Evolutionary conservation across 1,140 invertebrate genomes (phyloP), one percentile per base, ranked within the genome.

Genomic region (Hydropsyche tenuis): DNA sequence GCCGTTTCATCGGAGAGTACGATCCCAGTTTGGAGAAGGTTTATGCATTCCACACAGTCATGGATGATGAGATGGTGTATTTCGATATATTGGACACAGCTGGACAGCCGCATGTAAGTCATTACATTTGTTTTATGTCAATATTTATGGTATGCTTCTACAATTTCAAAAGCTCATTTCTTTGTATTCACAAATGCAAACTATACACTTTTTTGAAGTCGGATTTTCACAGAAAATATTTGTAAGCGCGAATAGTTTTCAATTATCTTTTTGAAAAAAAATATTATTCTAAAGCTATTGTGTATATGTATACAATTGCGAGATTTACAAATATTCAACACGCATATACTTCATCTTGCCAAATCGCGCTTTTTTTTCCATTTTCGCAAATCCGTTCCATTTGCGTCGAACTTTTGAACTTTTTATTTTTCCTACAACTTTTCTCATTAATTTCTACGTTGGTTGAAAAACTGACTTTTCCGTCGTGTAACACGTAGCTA

Each of bases 1-100:
- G 88, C 27, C 86, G 92, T n/a, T 94, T 91, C 80, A 94, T 94
- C 73, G 93, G 93, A 23, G 93, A 94, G 82, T 94, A 94, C 80
- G 93, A 94, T 80, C 90, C 93, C 1, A 90, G 86, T 76, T 82
- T 92, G 73, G 93, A 94, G 82, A 91, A 92, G 79, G 87, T 92
- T 14, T 95, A 95, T 81, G 88, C 89, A 75, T 91, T 90, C 81
- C 89, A 91, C 79, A 90, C 91, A 2, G 85, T 89, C 25, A 88
- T 94, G 77, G 92, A 93, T 81, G 91, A 92, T 74, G 93, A 94
- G 81, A 86, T 88, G 78, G 88, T 93, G 3, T 88, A 89, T 78
- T 90, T 93, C 79, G 90, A 93, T 82, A 92, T 94, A 80, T 82
- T 94, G 73, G 93, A 94, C 82, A 94, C 92, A 4, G 90, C 91